phyloP scores from a whole-genome alignment of 2,888 invertebrate species.

The Pachymerium ferrugineum region DNA sequence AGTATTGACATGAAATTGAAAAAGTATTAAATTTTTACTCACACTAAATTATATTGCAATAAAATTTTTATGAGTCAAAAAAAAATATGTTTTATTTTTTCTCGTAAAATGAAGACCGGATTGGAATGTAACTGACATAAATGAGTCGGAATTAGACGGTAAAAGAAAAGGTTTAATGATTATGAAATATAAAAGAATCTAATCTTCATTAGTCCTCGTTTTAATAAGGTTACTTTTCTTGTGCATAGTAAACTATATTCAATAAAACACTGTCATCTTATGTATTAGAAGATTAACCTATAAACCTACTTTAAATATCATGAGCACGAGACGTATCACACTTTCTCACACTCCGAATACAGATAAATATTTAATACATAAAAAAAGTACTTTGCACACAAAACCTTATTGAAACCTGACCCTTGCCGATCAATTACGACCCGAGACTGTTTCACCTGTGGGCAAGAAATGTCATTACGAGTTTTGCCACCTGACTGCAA shows the following conservation, averaged over 20 bases:
- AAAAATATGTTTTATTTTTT: too few species aligned
- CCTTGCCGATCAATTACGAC: neutral
- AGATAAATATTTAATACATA: neutral
- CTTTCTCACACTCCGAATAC: constrained; percentile 14
- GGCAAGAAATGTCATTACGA: constrained; percentile 8
- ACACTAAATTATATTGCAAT: too few species aligned
- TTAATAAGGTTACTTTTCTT: neutral
- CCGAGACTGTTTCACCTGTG: neutral
- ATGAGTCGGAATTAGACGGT: neutral
- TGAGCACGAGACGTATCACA: neutral
- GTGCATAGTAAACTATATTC: neutral
- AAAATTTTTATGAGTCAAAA: too few species aligned
- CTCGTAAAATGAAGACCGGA: too few species aligned
- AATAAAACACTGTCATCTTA: constrained; percentile 9
- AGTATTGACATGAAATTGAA: too few species aligned
- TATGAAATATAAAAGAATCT: neutral
- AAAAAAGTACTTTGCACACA: neutral
- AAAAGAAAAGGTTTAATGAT: neutral
- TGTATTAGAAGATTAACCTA: neutral
- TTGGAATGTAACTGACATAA: too few species aligned
- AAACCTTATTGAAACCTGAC: neutral
- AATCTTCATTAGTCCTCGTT: neutral
- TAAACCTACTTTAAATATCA: neutral
- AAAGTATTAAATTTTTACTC: too few species aligned
- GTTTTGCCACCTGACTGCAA: constrained; percentile 8